Evolutionary conservation across 2,113 vertebrate genomes (phyloP).

Genomic region (Mungos mungo): DNA sequence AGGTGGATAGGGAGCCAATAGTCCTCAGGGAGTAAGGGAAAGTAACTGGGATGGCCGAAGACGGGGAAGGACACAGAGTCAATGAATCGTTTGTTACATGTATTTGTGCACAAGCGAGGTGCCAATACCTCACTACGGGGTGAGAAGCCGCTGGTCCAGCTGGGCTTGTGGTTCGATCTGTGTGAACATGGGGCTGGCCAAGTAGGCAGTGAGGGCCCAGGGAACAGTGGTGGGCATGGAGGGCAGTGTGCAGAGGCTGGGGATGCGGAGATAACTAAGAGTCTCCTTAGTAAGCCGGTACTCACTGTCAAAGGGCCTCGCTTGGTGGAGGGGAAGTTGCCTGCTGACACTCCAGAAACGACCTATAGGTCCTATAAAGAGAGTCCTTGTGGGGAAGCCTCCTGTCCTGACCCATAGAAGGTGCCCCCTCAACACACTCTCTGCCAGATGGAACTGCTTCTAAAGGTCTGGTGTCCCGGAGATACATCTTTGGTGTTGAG

Average conservation of each 20-base stretch:
- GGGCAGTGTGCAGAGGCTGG: not conserved
- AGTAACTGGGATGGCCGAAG: fast-evolving
- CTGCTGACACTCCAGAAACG: not conserved
- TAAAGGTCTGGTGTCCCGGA: not conserved
- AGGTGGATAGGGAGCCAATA: fast-evolving
- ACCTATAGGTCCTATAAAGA: fast-evolving
- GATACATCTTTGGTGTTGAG: not conserved
- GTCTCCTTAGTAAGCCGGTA: too few species aligned
- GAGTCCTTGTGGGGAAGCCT: not conserved
- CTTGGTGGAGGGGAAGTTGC: not conserved
- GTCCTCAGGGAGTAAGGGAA: fast-evolving
- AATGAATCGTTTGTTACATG: fast-evolving
- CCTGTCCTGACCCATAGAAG: too few species aligned
- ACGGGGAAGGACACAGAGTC: not conserved
- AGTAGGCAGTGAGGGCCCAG: not conserved
- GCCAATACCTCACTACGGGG: not conserved
- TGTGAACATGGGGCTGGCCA: not conserved
- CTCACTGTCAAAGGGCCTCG: not conserved
- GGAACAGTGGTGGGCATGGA: not conserved
- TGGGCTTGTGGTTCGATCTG: not conserved
- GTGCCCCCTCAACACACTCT: not conserved
- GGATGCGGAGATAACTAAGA: not conserved
- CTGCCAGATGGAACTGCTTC: not conserved
- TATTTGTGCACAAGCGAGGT: not conserved
- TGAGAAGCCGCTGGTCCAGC: not conserved